Percentiles rank a stretch among this genome's conserved stretches.
Conservation (phyloP, 2,797 vertebrate species). For the Bufotes viridis region DNA sequence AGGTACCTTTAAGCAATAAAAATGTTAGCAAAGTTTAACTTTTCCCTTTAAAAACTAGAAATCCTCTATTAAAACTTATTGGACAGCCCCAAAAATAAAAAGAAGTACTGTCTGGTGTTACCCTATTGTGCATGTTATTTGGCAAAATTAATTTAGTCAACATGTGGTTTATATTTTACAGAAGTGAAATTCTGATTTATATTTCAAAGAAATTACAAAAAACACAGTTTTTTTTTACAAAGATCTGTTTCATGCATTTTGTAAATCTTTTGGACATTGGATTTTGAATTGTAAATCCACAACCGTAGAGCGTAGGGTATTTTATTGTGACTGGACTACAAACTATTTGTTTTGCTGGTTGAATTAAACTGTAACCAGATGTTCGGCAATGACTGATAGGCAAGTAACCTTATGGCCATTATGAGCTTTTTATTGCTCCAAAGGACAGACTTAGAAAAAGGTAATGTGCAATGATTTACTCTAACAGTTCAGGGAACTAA, state of each 20-base stretch:
- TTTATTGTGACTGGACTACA: neutral
- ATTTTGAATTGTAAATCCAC: neutral
- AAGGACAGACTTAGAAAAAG: neutral
- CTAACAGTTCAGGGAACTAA: slow-evolving; percentile 56
- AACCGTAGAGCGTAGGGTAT: neutral
- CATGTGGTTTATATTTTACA: neutral
- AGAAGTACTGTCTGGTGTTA: neutral
- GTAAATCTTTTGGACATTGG: too few relatives aligned
- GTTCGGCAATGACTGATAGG: neutral
- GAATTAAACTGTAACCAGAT: neutral
- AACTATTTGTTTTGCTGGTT: too few relatives aligned
- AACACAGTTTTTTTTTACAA: neutral
- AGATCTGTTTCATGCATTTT: too few relatives aligned
- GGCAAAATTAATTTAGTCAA: neutral
- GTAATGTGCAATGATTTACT: slow-evolving; percentile 33
- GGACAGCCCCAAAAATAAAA: neutral
- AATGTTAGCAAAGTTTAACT: neutral
- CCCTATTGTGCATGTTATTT: neutral
- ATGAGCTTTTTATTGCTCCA: slow-evolving; percentile 3
- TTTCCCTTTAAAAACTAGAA: neutral
- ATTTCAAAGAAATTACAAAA: neutral
- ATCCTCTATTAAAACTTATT: neutral
- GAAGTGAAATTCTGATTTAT: neutral
- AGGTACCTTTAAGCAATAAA: neutral
- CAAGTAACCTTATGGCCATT: neutral